Conservation (phyloP, 2,113 vertebrate species). For the Grantiella picta region DNA sequence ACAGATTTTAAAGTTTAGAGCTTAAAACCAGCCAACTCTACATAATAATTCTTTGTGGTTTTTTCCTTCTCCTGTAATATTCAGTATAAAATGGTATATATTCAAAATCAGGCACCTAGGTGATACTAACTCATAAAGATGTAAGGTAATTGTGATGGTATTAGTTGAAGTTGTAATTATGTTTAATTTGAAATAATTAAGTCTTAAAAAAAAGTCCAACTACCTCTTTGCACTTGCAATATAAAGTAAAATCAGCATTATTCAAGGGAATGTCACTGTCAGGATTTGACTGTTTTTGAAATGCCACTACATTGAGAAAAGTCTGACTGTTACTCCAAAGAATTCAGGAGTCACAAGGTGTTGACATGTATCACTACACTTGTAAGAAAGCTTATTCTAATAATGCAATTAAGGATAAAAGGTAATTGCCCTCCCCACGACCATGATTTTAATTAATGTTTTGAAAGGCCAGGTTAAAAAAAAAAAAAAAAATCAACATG, state of each 20-base stretch:
- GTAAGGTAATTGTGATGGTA: neutral
- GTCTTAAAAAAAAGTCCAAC: neutral
- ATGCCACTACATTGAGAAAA: neutral
- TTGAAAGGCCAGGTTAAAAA: neutral
- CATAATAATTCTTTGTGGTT: neutral
- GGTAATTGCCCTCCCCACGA: neutral
- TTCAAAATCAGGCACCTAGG: neutral
- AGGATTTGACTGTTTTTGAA: neutral
- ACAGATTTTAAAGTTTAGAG: neutral
- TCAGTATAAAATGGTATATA: neutral
- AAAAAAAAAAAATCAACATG: rapidly evolving
- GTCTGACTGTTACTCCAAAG: neutral
- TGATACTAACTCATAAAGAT: neutral
- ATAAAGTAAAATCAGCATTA: neutral
- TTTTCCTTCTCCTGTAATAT: neutral
- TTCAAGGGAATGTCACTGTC: neutral
- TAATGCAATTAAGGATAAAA: neutral
- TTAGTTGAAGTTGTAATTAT: neutral
- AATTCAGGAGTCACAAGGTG: neutral
- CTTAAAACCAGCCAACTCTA: neutral
- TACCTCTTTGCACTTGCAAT: neutral
- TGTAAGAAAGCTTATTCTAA: neutral
- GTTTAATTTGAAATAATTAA: neutral
- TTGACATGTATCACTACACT: neutral
- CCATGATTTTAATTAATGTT: neutral